Evolutionary conservation across 2,113 vertebrate species (phyloP), one percentile per base, ranked within the genome.

Genomic region (Forbesichthys papilliferus): DNA sequence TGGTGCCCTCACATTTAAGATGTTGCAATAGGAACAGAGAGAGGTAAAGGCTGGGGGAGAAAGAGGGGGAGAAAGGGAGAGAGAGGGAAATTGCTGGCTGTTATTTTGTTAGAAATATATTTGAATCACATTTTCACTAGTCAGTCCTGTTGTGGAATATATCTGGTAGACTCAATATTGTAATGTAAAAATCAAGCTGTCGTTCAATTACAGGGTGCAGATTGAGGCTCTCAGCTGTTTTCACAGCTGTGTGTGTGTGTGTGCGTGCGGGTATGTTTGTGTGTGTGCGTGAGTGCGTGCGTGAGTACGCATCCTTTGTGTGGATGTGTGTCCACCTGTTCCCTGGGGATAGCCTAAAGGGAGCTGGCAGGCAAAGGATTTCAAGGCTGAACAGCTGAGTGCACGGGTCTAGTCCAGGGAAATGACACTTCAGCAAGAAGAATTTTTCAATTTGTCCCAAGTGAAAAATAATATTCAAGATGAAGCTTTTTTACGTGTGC

Each of bases 281-380:
- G 58, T 13, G 33, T 60, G 55, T 68, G 56, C 42, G 16, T 61
- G 8, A 48, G 14, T 8, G 13, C 11, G 47, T 62, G 60, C 34
- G 63, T 13, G 48, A 1, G 36, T 5, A 42, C 27, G 27, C 27
- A 27, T 27, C 2, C 27, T 27, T 27, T 27, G 27, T 36, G 58
- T 13, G 33, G 49, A 20, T 68, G 56, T 51, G 55, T 9, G 55
- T 60, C 5, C 51, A 68, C n/a, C 20, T 62, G 34, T 61, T 76
- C 66, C 69, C 33, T 8, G 2, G 68, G 61, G 74, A 74, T 66
- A 64, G 78, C 78, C 84, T 65, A 63, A 55, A 75, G 81, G 78
- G 64, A 84, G 69, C 77, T 85, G 61, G 62, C 69, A 73, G 82
- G 73, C 65, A 85, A 61, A 78, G 67, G 52, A 78, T 80, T 78